Base-by-base conservation (phyloP, 1,140 invertebrate species). In the Intoshia linei region DNA sequence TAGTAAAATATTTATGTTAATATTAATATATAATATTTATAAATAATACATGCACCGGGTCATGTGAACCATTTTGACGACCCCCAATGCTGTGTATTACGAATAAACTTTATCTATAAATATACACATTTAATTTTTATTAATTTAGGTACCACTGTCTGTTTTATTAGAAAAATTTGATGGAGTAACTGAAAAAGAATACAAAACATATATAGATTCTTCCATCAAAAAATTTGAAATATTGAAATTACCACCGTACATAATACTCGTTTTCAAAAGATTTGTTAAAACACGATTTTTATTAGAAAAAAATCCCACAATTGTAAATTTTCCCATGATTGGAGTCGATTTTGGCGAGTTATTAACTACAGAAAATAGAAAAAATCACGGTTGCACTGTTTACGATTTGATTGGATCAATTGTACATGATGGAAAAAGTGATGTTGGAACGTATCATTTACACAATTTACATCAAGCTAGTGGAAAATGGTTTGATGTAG, bases 231-330 rank as follows among this genome's bases (percentile, higher is more conserved):
- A 76, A 46, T 98, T 93, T 62, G 77, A 93, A 62, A 73, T 98
- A 20, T 78, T 74, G 0, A 64, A 71, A 47, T 61, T 98, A 31
- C 87, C 87, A 10, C 78, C 78, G n/a, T 95, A 81, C 59, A 65
- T 98, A 13, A 92, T 98, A 47, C 57, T 95, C 34, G 92, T 84
- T 45, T 83, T 93, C 31, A 84, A 87, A 63, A 66, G 90, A 44
- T 95, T 98, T 54, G 92, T 81, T 3, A 95, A 84, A 58, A 98
- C 95, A 55, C 87, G 79, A 21, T 95, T 93, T 59, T 92, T 87
- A 49, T 67, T 84, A 11, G 90, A 98, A 52, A 98, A 98, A 58
- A 98, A 98, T 66, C 81, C 81, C 7, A 95, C 90, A 0, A 95
- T 98, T 52, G 84, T 98, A 1, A 98, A 95, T 59, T 98, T 98